phyloP scores from a whole-genome alignment of 2,113 vertebrate species.

The Sporophila hypoxantha region DNA sequence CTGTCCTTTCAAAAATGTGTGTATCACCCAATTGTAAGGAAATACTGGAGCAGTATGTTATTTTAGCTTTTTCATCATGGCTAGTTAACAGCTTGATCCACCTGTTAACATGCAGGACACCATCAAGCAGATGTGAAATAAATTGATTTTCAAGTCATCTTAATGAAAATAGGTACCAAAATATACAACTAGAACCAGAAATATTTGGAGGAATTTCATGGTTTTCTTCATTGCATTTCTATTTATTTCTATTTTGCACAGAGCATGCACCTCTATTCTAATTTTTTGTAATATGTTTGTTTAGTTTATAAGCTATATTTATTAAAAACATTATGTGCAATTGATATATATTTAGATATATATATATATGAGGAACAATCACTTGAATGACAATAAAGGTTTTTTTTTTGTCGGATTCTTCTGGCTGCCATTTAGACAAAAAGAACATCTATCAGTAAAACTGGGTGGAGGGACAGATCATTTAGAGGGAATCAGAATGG shows the following conservation, averaged over 20 bases:
- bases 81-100: background rate
- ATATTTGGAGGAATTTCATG: background rate
- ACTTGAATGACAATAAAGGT: background rate
- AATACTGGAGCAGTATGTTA: background rate
- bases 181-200: background rate
- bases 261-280: background rate
- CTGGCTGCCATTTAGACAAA: background rate
- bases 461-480: background rate
- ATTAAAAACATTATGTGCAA: background rate
- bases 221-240: background rate
- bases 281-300: background rate
- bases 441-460: background rate
- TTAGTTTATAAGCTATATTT: background rate
- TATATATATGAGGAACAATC: background rate
- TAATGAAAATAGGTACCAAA: background rate
- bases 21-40: background rate
- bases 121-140: background rate
- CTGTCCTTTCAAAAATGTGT: background rate
- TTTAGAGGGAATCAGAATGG: background rate
- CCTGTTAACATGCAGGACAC: background rate
- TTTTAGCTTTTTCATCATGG: background rate
- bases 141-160: background rate
- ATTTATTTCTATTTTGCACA: background rate
- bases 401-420: background rate
- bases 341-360: background rate